Evolutionary conservation across 2,888 invertebrate genomes (phyloP).

Genomic region (Yponomeuta plumbellus): DNA sequence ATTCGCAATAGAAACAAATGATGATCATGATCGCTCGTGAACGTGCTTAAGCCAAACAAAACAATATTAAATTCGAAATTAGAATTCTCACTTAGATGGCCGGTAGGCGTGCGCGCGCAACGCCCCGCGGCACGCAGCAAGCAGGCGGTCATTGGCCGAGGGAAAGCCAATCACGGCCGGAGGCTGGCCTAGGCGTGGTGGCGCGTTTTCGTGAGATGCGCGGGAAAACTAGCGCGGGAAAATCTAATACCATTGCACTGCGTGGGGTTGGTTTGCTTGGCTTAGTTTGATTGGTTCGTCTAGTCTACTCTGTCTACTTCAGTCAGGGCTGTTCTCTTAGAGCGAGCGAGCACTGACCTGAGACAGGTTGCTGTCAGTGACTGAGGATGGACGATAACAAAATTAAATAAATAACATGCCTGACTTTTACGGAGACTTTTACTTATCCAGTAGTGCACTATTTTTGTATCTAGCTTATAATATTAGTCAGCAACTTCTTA

Average conservation of each 20-base stretch:
- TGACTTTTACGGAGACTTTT: no score
- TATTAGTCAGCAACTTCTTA: no score
- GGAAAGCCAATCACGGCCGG: slow-evolving; percentile 58
- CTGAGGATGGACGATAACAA: no score
- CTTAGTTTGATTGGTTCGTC: no score
- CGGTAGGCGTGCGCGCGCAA: slow-evolving; percentile 59
- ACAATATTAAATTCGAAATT: slow-evolving; percentile 57
- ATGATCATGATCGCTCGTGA: neutral
- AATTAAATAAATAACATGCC: no score
- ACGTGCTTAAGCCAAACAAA: neutral
- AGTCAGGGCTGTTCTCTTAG: no score
- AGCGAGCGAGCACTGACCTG: no score
- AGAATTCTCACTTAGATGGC: slow-evolving; percentile 34
- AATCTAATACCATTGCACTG: slow-evolving; percentile 23
- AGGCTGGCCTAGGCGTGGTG: slow-evolving; percentile 49
- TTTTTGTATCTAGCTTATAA: no score
- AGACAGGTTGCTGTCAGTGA: no score
- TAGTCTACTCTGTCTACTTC: no score
- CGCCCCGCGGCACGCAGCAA: slow-evolving; percentile 47
- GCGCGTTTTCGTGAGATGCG: slow-evolving; percentile 41
- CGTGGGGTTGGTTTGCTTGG: no score
- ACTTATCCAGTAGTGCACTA: no score
- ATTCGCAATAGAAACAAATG: neutral
- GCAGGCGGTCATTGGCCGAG: slow-evolving; percentile 50
- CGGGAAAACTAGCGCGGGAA: slow-evolving; percentile 24